phyloP scores from a whole-genome alignment of 2,113 vertebrate species.

The Poeciliopsis retropinna region DNA sequence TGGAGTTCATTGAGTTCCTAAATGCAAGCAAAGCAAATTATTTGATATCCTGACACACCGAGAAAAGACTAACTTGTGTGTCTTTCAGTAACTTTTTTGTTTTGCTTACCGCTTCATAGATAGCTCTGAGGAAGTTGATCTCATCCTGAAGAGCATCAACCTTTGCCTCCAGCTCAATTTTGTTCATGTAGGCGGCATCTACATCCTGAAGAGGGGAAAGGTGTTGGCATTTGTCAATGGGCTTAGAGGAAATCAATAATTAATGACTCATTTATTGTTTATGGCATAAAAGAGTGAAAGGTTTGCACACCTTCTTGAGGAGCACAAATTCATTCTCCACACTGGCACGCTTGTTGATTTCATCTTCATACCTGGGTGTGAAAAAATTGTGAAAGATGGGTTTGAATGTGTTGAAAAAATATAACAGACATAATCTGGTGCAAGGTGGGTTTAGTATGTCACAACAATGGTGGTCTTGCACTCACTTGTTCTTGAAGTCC shows the following conservation, averaged over 20 bases:
- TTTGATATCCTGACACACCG: background rate
- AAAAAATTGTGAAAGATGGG: background rate
- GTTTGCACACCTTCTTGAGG: constrained; percentile 87
- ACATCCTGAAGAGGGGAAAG: constrained; percentile 81
- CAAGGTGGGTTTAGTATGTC: background rate
- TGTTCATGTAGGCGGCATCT: constrained; percentile 91
- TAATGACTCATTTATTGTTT: background rate
- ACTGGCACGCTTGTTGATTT: constrained; percentile 90
- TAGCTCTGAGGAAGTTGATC: constrained; percentile 88
- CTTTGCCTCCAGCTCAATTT: constrained; percentile 90
- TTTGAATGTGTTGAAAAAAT: background rate
- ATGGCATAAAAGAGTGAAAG: background rate
- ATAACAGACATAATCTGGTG: background rate
- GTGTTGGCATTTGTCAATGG: background rate
- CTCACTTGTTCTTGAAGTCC: constrained; percentile 95
- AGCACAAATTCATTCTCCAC: constrained; percentile 94
- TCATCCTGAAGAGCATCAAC: constrained; percentile 88
- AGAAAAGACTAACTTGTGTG: background rate
- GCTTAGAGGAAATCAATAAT: background rate
- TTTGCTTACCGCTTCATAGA: constrained; percentile 86
- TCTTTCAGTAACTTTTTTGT: background rate
- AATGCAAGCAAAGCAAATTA: background rate
- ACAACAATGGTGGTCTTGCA: background rate
- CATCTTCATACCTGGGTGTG: constrained; percentile 88
- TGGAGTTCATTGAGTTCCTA: constrained; percentile 87